Base-by-base conservation (phyloP, 2,888 invertebrate species). In the Rhamnusium bicolor region DNA sequence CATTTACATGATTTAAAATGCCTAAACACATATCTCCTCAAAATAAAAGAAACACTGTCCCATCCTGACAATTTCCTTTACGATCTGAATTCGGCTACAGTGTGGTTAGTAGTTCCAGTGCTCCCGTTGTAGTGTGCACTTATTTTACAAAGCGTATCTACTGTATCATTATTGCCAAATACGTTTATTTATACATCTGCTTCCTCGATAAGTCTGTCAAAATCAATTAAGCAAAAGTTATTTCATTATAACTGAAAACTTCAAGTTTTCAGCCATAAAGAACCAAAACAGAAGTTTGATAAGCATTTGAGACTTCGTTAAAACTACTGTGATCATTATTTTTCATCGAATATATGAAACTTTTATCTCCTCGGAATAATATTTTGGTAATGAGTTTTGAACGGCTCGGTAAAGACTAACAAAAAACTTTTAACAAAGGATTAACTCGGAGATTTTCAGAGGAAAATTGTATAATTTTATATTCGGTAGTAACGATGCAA, bases 341-440 rank as follows among this genome's bases (percentile, higher is more conserved):
- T 54, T 24, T 2, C 54, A 14, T 24, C 10, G 54, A 54, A 54
- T 54, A 24, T 54, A 54, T 27, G 19, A 54, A 54, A 54, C 12
- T 54, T 54, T 12, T 24, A 54, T 54, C n/a, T 24, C 24, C 24
- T 54, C 5, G 12, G 24, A 54, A 19, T 21, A 54, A 21, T 19
- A 51, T 19, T 19, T 19, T 51, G 21, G 24, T 54, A 54, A 54
- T 24, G 21, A 54, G 54, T 24, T 24, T 27, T 10, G 18, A 53
- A 21, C 2, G 18, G 53, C 10, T n/a, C 19, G 10, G 53, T 10
- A 18, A 19, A 53, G 16, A 18, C 53, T 10, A 53, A 53, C 18
- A 53, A 54, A 54, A 21, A 54, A 49, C n/a, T 21, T 21, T 18
- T 54, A 54, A 54, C 54, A 54, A 54, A 54, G 24, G 24, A 12